A percentile compares a stretch with the other conserved stretches of the same genome.
Conservation (phyloP, 1,140 invertebrate species). For the Caenorhabditis inopinata region DNA sequence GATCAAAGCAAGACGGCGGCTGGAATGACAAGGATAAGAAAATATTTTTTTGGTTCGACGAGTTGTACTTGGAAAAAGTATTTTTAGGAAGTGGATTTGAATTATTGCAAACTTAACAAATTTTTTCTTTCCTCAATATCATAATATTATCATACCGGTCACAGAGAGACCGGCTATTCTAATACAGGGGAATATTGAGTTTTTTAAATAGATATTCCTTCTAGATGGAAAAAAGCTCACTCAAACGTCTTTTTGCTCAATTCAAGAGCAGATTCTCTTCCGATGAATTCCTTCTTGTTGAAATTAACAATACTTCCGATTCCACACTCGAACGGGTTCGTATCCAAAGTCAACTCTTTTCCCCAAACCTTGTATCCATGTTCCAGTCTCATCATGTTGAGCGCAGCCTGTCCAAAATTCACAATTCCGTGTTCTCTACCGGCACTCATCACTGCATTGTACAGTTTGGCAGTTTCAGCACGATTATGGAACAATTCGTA, state of each 20-base stretch:
- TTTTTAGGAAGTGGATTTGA: too few relatives aligned
- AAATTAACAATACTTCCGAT: constrained; percentile 46
- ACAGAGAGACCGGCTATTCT: too few relatives aligned
- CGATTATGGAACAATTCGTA: constrained; percentile 53
- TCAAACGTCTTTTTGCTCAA: constrained; percentile 42
- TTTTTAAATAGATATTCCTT: too few relatives aligned
- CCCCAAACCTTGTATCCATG: constrained; percentile 54
- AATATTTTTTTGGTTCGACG: background rate
- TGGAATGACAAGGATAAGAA: background rate
- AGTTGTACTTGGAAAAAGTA: background rate
- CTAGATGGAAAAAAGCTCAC: background rate
- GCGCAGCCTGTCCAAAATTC: constrained; percentile 49
- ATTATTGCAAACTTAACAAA: too few relatives aligned
- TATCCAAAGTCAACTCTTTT: constrained; percentile 50
- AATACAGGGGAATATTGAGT: too few relatives aligned
- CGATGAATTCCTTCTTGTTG: constrained; percentile 48
- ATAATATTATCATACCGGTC: too few relatives aligned
- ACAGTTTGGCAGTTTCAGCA: constrained; percentile 50
- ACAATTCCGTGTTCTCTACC: constrained; percentile 47
- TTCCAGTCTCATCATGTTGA: constrained; percentile 53
- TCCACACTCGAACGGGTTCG: constrained; percentile 53
- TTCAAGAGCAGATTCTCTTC: constrained; percentile 37
- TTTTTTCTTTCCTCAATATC: background rate
- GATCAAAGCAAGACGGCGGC: constrained; percentile 37
- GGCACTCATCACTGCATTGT: constrained; percentile 48